Evolutionary conservation across 2,888 invertebrate species (phyloP).

Genomic region (Sesia apiformis): DNA sequence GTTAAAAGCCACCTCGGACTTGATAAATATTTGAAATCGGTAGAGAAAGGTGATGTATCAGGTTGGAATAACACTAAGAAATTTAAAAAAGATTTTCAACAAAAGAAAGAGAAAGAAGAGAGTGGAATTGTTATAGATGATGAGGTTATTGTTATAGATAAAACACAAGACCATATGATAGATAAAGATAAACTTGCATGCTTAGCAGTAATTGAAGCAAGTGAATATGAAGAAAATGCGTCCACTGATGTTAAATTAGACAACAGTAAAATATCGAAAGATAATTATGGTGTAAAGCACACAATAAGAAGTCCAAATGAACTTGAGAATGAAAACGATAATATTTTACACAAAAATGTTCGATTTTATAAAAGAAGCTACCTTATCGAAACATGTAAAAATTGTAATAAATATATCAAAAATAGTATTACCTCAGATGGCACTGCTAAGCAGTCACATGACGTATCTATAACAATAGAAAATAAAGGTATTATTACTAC

Average conservation of each 20-base stretch:
- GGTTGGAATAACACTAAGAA: slow-evolving; percentile 8
- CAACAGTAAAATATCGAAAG: slow-evolving; percentile 2
- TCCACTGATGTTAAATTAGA: slow-evolving; percentile 11
- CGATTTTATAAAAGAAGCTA: slow-evolving; percentile 43
- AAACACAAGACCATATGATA: slow-evolving; percentile 27
- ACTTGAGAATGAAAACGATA: background rate
- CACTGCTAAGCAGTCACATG: slow-evolving; percentile 8
- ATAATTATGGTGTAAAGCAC: background rate
- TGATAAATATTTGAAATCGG: slow-evolving; percentile 5
- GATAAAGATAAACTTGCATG: slow-evolving; percentile 55
- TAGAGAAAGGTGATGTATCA: slow-evolving; percentile 4
- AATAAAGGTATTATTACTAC: slow-evolving; percentile 27
- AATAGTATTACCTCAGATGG: background rate
- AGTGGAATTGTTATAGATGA: slow-evolving; percentile 47
- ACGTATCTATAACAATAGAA: slow-evolving; percentile 38
- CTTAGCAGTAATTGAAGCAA: slow-evolving; percentile 38
- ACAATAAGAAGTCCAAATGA: background rate
- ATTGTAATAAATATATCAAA: slow-evolving; percentile 17
- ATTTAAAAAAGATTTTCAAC: slow-evolving; percentile 6
- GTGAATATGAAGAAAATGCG: slow-evolving; percentile 17
- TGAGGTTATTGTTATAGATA: slow-evolving; percentile 40
- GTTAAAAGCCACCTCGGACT: slow-evolving; percentile 6
- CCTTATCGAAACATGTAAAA: slow-evolving; percentile 27
- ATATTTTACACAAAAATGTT: slow-evolving; percentile 21
- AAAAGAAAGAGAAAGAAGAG: slow-evolving; percentile 28